Evolutionary conservation across 2,113 vertebrate genomes (phyloP).

Genomic region (Maylandia zebra): DNA sequence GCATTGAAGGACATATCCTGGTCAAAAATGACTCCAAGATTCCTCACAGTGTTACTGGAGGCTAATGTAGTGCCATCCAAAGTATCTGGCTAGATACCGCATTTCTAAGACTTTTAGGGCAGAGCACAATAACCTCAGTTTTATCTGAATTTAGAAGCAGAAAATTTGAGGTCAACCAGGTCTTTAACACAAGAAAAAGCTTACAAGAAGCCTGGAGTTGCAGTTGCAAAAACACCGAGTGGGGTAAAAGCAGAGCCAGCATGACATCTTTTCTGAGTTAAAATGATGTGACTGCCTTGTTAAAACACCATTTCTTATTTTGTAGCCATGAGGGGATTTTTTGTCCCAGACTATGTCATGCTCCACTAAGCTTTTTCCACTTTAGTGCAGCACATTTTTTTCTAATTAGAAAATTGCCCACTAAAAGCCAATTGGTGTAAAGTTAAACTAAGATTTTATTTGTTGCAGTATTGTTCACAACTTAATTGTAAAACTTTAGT

Average conservation of each 20-base stretch:
- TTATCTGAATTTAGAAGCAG: background rate
- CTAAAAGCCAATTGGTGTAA: background rate
- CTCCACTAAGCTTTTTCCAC: background rate
- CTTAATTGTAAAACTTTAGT: background rate
- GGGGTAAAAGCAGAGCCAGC: background rate
- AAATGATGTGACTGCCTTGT: background rate
- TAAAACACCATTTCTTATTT: background rate
- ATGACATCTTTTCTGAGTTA: background rate
- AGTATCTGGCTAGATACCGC: rapidly evolving
- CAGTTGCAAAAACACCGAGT: background rate
- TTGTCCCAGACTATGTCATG: background rate
- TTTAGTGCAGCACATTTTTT: background rate
- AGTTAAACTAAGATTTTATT: background rate
- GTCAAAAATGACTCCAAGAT: background rate
- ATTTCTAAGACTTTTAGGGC: background rate
- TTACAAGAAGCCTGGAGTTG: background rate
- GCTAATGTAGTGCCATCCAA: background rate
- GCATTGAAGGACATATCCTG: no score
- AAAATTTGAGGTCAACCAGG: background rate
- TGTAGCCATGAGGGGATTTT: background rate
- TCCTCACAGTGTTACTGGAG: background rate
- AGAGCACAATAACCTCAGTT: background rate
- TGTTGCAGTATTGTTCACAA: background rate
- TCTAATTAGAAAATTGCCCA: background rate
- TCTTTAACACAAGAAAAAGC: background rate